Evolutionary conservation across 2,797 vertebrate species (phyloP).

Genomic region (Sebastes matsubarae): DNA sequence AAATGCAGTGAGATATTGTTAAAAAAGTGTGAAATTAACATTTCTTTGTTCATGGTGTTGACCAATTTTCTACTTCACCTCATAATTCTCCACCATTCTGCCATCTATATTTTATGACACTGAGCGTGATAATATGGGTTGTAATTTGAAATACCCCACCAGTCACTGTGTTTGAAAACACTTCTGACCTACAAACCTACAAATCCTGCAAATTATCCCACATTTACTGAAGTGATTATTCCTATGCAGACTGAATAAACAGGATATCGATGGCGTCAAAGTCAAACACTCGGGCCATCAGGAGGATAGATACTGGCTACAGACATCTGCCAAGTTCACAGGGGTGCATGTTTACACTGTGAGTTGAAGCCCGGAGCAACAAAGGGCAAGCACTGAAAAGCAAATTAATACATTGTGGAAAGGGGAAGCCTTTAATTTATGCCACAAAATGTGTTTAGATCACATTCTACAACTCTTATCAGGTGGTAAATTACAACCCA

Average conservation of each 20-base stretch:
- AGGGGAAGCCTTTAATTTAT: background rate
- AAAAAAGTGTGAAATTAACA: background rate
- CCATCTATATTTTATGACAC: background rate
- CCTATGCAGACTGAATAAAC: constrained; percentile 77
- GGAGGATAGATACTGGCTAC: constrained; percentile 58
- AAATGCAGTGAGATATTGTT: background rate
- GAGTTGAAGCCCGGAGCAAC: constrained; percentile 51
- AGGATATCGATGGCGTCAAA: constrained; percentile 72
- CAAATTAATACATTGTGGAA: constrained; percentile 33
- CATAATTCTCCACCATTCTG: background rate
- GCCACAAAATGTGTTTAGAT: background rate
- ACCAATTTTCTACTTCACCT: background rate
- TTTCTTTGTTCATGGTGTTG: background rate
- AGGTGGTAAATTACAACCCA: background rate
- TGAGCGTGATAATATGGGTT: background rate
- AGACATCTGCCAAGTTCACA: constrained; percentile 76
- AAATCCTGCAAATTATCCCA: constrained; percentile 57
- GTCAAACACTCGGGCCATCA: constrained; percentile 65
- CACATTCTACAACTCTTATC: background rate
- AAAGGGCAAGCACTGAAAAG: constrained; percentile 59
- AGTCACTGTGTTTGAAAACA: constrained; percentile 24
- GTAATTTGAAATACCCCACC: background rate
- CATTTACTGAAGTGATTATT: constrained; percentile 75
- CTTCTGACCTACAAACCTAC: constrained; percentile 64
- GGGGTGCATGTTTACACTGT: constrained; percentile 60